Conservation (phyloP, 2,113 vertebrate genomes). For the Nothoprocta perdicaria region DNA sequence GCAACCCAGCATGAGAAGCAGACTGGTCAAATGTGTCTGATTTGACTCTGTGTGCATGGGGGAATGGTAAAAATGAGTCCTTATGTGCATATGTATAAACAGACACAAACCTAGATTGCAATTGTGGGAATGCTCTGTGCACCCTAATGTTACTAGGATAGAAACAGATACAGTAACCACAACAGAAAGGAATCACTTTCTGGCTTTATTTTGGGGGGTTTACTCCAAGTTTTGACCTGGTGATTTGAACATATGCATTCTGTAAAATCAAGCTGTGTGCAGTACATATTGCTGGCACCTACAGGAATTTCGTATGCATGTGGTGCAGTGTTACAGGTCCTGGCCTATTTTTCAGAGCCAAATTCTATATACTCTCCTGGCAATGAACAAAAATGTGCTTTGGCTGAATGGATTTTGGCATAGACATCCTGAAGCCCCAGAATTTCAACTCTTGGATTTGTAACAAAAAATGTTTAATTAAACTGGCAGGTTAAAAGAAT, state of each 20-base stretch:
- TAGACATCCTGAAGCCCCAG: not conserved
- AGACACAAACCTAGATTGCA: accelerated
- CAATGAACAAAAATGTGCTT: conserved; percentile 51
- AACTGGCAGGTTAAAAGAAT: conserved; percentile 39
- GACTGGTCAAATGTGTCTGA: not conserved
- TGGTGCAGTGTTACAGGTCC: conserved; percentile 41
- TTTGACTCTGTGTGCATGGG: not conserved
- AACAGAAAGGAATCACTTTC: conserved; percentile 27
- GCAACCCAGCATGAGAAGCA: not conserved
- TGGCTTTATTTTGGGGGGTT: conserved; percentile 26
- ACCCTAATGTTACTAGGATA: not conserved
- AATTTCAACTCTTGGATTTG: conserved; percentile 34
- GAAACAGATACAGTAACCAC: conserved; percentile 62
- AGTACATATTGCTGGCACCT: conserved; percentile 62
- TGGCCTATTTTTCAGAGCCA: conserved; percentile 61
- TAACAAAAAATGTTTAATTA: conserved; percentile 56
- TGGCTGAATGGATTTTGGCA: conserved; percentile 58
- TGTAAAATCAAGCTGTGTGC: conserved; percentile 50
- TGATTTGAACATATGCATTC: conserved; percentile 29
- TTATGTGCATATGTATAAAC: not conserved
- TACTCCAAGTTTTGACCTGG: conserved; percentile 37
- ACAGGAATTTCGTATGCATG: conserved; percentile 34
- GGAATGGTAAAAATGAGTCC: not conserved
- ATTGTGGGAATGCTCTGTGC: not conserved
- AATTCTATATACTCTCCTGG: conserved; percentile 69